Evolutionary conservation across 2,797 vertebrate genomes (phyloP).

Genomic region (Aviceda cuculoides): DNA sequence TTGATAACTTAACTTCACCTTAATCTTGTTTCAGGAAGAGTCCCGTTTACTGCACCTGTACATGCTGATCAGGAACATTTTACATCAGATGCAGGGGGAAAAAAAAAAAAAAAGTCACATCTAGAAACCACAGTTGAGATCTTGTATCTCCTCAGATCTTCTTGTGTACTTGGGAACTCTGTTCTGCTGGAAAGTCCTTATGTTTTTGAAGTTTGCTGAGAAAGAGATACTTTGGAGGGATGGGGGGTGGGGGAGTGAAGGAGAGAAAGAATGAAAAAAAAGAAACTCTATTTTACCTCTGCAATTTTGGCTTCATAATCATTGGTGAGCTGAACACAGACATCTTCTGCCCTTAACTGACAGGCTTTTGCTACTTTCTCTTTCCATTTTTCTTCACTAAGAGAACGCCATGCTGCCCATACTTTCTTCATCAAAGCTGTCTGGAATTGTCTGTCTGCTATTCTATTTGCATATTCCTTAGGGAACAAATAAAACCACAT

Average conservation of each 20-base stretch:
- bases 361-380: conserved; percentile 86
- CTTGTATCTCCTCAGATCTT: not conserved
- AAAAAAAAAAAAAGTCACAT: not conserved
- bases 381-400: conserved; percentile 84
- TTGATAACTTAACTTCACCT: not conserved
- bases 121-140: not conserved
- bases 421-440: conserved; percentile 85
- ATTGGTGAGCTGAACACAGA: conserved; percentile 84
- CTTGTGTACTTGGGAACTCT: not conserved
- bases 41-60: not conserved
- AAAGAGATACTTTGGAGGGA: not conserved
- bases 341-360: conserved; percentile 86
- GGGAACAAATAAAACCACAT: not conserved
- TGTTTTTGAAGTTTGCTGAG: not conserved
- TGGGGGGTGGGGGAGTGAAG: not conserved
- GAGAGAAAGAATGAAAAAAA: not conserved
- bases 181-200: not conserved
- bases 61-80: not conserved
- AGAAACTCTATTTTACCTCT: conserved; percentile 76
- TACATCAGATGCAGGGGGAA: not conserved
- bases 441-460: conserved; percentile 83
- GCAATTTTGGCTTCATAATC: conserved; percentile 87
- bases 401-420: conserved; percentile 85
- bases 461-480: conserved; percentile 73
- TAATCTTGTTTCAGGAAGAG: not conserved